phyloP scores from a whole-genome alignment of 2,113 vertebrate genomes.

The Sterrhoptilus dennistouni region DNA sequence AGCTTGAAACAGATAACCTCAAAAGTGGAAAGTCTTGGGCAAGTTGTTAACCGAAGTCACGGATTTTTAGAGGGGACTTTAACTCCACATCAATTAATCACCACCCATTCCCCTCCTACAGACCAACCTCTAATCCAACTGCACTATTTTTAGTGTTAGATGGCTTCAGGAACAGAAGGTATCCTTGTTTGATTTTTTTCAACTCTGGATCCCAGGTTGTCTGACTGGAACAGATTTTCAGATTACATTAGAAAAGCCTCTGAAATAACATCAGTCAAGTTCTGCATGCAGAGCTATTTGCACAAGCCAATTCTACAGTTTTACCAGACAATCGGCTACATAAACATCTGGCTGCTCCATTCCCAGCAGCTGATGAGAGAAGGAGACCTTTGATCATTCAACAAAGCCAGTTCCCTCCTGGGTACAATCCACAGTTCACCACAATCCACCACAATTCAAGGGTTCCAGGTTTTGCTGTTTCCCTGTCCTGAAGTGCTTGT shows the following conservation, averaged over 20 bases:
- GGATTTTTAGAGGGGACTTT: background rate
- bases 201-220: background rate
- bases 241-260: conserved; percentile 24
- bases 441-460: background rate
- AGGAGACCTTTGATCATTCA: conserved; percentile 1
- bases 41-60: background rate
- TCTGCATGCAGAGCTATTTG: conserved; percentile 4
- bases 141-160: background rate
- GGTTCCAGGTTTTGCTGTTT: background rate
- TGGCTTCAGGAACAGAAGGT: background rate
- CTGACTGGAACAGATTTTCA: conserved; percentile 4
- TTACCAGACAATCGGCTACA: background rate
- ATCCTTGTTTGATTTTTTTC: background rate
- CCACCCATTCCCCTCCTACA: background rate
- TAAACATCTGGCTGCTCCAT: conserved; percentile 32
- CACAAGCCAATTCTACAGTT: conserved; percentile 11
- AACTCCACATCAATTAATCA: background rate
- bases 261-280: conserved; percentile 11
- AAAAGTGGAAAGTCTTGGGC: background rate
- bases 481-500: fast-evolving
- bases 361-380: background rate
- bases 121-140: background rate
- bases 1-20: conserved; percentile 21
- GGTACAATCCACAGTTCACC: background rate
- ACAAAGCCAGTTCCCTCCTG: background rate